Evolutionary conservation across 2,888 invertebrate genomes (phyloP), one percentile per base, ranked within the genome.

Genomic region (Dichetophora obliterata): DNA sequence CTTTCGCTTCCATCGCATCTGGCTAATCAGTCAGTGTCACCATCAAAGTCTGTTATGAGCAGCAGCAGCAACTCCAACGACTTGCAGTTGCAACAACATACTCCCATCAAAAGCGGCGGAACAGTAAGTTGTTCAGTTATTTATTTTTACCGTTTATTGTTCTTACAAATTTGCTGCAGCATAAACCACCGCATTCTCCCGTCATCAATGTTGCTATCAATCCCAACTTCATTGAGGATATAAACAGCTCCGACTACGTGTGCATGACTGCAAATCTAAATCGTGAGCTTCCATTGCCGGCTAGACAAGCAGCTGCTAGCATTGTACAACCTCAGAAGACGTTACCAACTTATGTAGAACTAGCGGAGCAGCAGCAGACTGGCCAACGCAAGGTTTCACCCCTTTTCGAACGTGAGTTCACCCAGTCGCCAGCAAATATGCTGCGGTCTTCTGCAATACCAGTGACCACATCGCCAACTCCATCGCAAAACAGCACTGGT

Each of bases 201-300:
- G 85, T 86, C 76, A 88, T 88, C 75, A 88, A 88, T 82, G 86
- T 88, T 4, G 88, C 89, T 2, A 84, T 88, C 22, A 89, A 88
- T 84, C 89, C 89, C 11, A 89, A 89, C 80, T 89, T 91, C 85
- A 91, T 91, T 57, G 94, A 94, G 78, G 94, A 94, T 81, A 92
- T 94, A 22, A 95, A 95, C 86, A 93, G 93, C 78, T 93, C 94
- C 19, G 95, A 95, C 85, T 95, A 95, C 89, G 95, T 95, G 31
- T 94, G 95, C 84, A 95, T 95, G 95, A 94, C 94, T 16, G 95
- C 95, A n/a, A 93, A 92, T 52, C 91, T 92, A 74, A 87, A 79
- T 69, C 82, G 79, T 66, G 79, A 80, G 66, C 74, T 83, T 63
- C 75, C 81, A 65, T 69, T 82, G 75, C 87, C 80, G 66, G 52